Evolutionary conservation across 2,888 invertebrate species (phyloP).

Genomic region (Thecocarcelia acutangulata): DNA sequence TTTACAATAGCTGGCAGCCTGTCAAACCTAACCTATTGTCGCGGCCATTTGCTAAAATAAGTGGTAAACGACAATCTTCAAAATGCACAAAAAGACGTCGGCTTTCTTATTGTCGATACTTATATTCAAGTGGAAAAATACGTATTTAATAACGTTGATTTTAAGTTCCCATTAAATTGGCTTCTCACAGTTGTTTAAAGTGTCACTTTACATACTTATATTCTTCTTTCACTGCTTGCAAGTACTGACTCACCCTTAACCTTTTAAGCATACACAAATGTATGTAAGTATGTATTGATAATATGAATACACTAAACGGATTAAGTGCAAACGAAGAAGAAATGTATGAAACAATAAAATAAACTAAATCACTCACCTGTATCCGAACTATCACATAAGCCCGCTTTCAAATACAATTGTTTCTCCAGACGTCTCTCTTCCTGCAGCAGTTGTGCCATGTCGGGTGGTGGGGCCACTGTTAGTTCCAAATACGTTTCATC

Average conservation of each 20-base stretch:
- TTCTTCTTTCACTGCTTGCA: background rate
- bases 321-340: background rate
- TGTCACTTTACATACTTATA: background rate
- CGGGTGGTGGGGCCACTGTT: constrained; percentile 87
- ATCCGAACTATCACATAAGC: constrained; percentile 86
- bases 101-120: background rate
- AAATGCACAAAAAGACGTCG: background rate
- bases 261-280: constrained; percentile 22
- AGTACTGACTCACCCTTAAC: constrained; percentile 58
- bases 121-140: background rate
- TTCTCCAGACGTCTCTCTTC: constrained; percentile 90
- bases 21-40: no score
- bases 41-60: no score
- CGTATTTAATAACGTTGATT: constrained; percentile 4
- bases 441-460: constrained; percentile 90
- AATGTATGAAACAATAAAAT: background rate
- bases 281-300: background rate
- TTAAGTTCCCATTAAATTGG: constrained; percentile 8
- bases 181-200: background rate
- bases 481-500: constrained; percentile 87
- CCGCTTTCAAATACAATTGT: constrained; percentile 87
- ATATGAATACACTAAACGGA: background rate
- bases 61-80: no score
- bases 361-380: constrained; percentile 79
- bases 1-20: no score